Evolutionary conservation across 2,797 vertebrate species (phyloP).

Genomic region (Sphenopsis melanotis): DNA sequence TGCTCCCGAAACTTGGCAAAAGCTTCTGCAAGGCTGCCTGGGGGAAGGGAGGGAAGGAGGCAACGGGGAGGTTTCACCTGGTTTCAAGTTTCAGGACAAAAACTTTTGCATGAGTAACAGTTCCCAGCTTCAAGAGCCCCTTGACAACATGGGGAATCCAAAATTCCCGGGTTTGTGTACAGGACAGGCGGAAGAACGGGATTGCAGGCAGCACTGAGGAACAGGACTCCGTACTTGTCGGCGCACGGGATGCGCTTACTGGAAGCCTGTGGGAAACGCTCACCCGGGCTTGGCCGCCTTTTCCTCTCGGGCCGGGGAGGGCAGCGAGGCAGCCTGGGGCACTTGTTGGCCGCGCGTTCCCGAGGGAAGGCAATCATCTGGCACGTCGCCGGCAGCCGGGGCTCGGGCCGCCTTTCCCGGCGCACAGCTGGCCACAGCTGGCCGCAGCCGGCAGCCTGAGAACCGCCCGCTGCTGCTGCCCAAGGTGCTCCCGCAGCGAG

Average conservation of each 20-base stretch:
- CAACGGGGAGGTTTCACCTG: not conserved
- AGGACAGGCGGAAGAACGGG: not conserved
- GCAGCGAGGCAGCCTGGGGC: not conserved
- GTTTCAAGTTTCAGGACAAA: constrained; percentile 34
- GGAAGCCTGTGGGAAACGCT: not conserved
- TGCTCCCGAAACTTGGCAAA: constrained; percentile 17
- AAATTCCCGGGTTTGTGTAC: not conserved
- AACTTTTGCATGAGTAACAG: not conserved
- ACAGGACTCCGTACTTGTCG: not conserved
- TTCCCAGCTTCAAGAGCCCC: not conserved
- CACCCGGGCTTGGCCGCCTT: not conserved
- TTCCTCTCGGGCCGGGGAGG: not conserved
- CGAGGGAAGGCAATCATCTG: constrained; percentile 1
- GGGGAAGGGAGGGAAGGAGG: not conserved
- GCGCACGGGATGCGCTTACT: not conserved
- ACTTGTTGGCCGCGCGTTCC: not conserved
- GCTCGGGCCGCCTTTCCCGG: not conserved
- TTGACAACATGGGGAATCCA: not conserved
- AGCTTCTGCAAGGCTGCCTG: not conserved
- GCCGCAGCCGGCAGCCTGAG: constrained; percentile 62
- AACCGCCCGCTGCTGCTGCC: constrained; percentile 42
- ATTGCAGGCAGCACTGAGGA: not conserved
- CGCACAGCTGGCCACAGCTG: constrained; percentile 81
- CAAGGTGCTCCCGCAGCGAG: constrained; percentile 55
- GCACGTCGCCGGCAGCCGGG: not conserved